Conservation (phyloP, 2,888 invertebrate genomes). For the Dasypogon diadema region DNA sequence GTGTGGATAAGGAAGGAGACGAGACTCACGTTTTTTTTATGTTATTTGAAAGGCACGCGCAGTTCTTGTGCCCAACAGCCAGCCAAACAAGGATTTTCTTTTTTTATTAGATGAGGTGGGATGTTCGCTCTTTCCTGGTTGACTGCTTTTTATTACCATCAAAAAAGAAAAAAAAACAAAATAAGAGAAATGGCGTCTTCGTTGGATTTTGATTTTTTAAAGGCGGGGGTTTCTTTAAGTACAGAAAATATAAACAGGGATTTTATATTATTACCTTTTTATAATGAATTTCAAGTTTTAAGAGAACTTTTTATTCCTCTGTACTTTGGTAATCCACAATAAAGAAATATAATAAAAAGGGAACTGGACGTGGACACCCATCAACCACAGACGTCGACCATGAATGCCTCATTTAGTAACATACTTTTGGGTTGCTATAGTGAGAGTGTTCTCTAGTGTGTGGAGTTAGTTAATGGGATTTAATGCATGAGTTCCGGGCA, state of each 20-base stretch:
- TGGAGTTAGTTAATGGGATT: no score
- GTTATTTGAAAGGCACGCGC: conserved; percentile 41
- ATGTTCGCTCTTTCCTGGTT: conserved; percentile 7
- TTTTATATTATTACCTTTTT: not conserved
- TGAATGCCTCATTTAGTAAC: no score
- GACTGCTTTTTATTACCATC: conserved; percentile 37
- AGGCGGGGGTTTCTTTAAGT: not conserved
- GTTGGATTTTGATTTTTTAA: conserved; percentile 1
- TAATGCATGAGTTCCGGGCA: no score
- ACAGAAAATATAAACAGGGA: not conserved
- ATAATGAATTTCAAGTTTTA: not conserved
- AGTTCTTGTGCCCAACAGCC: conserved; percentile 34
- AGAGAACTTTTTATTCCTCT: no score
- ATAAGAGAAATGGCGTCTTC: conserved; percentile 32
- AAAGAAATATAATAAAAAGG: no score
- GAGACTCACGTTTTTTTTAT: not conserved
- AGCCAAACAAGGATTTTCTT: conserved; percentile 19
- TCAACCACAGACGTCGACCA: no score
- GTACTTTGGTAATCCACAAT: no score
- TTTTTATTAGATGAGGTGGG: conserved; percentile 31
- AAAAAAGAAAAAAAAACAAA: no score
- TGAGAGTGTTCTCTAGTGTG: no score
- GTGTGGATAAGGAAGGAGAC: conserved; percentile 20
- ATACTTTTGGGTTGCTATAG: no score
- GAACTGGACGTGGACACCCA: no score